Evolutionary conservation across 2,113 vertebrate genomes (phyloP).

Genomic region (Gyps fulvus): DNA sequence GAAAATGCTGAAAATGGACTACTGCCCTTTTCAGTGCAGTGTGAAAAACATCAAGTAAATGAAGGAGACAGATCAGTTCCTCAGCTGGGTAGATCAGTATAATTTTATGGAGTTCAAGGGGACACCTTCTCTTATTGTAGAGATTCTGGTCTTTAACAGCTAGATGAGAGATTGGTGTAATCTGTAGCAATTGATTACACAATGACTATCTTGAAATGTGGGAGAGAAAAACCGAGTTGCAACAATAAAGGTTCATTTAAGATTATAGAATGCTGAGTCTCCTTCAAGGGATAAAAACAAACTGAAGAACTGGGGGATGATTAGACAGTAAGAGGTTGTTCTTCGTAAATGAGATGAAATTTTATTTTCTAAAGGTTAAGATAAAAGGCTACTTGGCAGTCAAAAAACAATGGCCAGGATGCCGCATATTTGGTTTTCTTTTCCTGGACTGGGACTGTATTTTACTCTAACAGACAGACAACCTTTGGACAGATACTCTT

Average conservation of each 20-base stretch:
- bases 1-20: not conserved
- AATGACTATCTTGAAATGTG: not conserved
- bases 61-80: not conserved
- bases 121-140: not conserved
- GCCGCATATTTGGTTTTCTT: not conserved
- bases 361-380: not conserved
- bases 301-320: not conserved
- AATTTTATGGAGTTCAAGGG: not conserved
- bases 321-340: not conserved
- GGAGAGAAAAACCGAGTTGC: not conserved
- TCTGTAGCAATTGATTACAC: not conserved
- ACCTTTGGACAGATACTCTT: not conserved
- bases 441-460: not conserved
- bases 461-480: not conserved
- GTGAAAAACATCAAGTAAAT: not conserved
- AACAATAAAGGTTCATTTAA: not conserved
- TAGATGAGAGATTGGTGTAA: not conserved
- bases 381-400: not conserved
- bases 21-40: not conserved
- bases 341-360: not conserved
- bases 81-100: not conserved
- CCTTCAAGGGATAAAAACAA: not conserved
- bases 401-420: not conserved
- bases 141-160: not conserved
- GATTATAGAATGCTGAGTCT: not conserved